phyloP scores from a whole-genome alignment of 2,797 vertebrate genomes.

The Gephyroberyx darwinii region DNA sequence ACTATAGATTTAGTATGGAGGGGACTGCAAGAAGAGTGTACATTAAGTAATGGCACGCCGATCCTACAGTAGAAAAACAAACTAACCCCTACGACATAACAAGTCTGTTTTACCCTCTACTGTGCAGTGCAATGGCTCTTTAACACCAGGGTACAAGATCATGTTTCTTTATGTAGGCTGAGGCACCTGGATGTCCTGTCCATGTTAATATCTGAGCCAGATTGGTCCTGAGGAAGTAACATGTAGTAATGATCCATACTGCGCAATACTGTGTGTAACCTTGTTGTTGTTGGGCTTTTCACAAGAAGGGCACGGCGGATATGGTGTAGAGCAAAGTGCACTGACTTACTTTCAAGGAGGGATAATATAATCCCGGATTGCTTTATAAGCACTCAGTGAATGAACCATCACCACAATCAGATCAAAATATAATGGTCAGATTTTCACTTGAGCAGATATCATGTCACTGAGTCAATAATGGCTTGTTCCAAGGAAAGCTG shows the following conservation, averaged over 20 bases:
- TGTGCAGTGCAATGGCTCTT: slow-evolving; percentile 49
- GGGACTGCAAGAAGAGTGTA: neutral
- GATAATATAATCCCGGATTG: slow-evolving; percentile 4
- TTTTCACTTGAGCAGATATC: neutral
- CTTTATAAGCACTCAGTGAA: slow-evolving; percentile 5
- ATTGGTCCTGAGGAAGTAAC: neutral
- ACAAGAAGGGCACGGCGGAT: neutral
- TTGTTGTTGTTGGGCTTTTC: slow-evolving; percentile 20
- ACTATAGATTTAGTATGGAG: slow-evolving; percentile 16
- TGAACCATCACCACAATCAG: neutral
- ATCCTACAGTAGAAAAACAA: slow-evolving; percentile 42
- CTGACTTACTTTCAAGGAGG: neutral
- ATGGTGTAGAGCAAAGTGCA: slow-evolving; percentile 30
- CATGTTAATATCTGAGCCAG: slow-evolving; percentile 42
- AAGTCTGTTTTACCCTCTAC: slow-evolving; percentile 39
- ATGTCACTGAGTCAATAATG: rapidly evolving
- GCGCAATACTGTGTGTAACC: slow-evolving; percentile 25
- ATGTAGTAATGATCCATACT: slow-evolving; percentile 17
- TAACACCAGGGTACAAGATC: slow-evolving; percentile 38
- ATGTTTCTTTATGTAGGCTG: slow-evolving; percentile 37
- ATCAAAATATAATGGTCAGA: neutral
- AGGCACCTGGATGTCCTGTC: slow-evolving; percentile 51
- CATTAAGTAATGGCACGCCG: slow-evolving; percentile 16
- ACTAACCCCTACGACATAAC: slow-evolving; percentile 30
- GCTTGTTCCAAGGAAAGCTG: neutral